Percentiles rank a stretch among this genome's conserved stretches.
phyloP scores from a whole-genome alignment of 1,140 invertebrate genomes.

The Vanessa atalanta region DNA sequence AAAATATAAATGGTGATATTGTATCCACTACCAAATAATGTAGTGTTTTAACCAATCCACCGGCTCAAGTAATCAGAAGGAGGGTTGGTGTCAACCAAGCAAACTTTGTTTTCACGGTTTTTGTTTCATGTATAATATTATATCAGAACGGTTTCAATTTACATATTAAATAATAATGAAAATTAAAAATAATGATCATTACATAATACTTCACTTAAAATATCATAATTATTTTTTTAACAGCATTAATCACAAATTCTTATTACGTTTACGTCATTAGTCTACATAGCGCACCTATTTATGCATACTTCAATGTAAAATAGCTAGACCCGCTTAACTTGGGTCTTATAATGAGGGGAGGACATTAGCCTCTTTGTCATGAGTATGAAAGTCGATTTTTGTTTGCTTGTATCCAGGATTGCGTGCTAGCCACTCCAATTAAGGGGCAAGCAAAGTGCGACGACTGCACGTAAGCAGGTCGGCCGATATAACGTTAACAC shows the following conservation, averaged over 20 bases:
- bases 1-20: no score
- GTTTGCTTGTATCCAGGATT: slow-evolving; percentile 49
- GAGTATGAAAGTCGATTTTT: slow-evolving; percentile 51
- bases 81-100: no score
- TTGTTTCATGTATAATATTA: no score
- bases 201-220: not conserved
- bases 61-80: no score
- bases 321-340: slow-evolving; percentile 56
- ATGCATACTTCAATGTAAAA: slow-evolving; percentile 65
- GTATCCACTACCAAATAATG: no score
- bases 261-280: slow-evolving; percentile 46
- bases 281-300: slow-evolving; percentile 54
- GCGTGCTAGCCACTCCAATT: slow-evolving; percentile 66
- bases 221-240: slow-evolving; percentile 17
- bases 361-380: slow-evolving; percentile 49
- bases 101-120: no score
- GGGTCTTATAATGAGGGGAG: slow-evolving; percentile 40
- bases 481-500: slow-evolving; percentile 61
- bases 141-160: no score
- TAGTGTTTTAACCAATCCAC: no score
- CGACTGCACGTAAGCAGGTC: slow-evolving; percentile 66
- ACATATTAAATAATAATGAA: no score
- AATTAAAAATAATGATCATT: no score
- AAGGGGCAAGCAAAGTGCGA: slow-evolving; percentile 66
- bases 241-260: slow-evolving; percentile 29